Percentiles rank a stretch among this genome's conserved stretches.
These are phyloP conservation scores for Aelia acuminata DNA, from an alignment of 2,888 invertebrate species.

Conservation along the genomic window DNA sequence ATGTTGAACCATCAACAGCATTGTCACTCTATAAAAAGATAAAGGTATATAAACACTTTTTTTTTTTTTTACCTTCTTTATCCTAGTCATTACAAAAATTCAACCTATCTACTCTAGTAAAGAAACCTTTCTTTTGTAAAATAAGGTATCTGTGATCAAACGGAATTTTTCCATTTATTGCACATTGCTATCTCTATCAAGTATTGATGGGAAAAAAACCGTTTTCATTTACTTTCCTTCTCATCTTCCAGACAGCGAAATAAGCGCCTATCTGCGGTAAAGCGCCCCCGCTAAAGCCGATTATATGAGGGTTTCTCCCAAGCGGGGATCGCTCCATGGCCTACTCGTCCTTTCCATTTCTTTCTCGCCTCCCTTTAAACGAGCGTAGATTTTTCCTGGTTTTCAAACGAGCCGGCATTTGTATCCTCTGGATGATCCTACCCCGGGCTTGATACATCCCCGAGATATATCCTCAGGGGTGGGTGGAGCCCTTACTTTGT, in stretches of 20 bases:
- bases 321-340: background rate
- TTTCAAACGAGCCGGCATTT: constrained; percentile 24
- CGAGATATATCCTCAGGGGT: background rate
- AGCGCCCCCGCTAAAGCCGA: background rate
- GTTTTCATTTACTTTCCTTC: background rate
- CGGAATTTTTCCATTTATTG: background rate
- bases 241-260: background rate
- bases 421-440: background rate
- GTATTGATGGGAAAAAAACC: background rate
- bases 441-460: background rate
- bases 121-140: too few species aligned
- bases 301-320: background rate
- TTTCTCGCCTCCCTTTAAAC: background rate
- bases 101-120: too few species aligned
- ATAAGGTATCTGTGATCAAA: background rate
- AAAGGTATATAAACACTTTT: too few species aligned
- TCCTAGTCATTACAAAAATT: too few species aligned
- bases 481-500: background rate
- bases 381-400: constrained; percentile 13
- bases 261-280: background rate
- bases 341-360: background rate
- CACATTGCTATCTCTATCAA: background rate
- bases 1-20: too few species aligned
- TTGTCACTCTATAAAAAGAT: too few species aligned
- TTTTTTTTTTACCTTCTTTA: background rate